Evolutionary conservation across 2,888 invertebrate species (phyloP).

Genomic region (Parnassius smintheus): DNA sequence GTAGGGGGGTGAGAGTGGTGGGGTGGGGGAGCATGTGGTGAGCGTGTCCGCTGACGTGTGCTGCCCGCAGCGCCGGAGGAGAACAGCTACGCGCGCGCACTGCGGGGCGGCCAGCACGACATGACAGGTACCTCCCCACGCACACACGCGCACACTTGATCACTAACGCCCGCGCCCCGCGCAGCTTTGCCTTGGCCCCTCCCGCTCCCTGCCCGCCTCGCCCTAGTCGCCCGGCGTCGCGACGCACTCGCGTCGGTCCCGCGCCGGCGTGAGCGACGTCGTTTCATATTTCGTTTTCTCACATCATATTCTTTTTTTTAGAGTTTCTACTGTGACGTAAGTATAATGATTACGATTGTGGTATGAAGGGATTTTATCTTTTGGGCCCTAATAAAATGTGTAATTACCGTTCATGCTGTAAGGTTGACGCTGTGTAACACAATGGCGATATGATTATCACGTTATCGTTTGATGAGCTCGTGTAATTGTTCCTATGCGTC

Average conservation of each 20-base stretch:
- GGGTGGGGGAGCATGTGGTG: conserved; percentile 9
- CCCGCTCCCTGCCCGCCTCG: conserved; percentile 19
- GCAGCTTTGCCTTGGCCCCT: conserved; percentile 15
- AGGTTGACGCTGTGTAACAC: background rate
- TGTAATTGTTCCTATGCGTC: background rate
- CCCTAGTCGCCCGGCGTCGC: conserved; percentile 20
- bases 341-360: background rate
- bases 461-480: background rate
- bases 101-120: conserved; percentile 91
- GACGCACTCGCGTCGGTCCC: conserved; percentile 31
- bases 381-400: background rate
- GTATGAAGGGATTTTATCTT: background rate
- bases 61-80: conserved; percentile 54
- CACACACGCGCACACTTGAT: conserved; percentile 9
- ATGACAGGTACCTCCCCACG: conserved; percentile 89
- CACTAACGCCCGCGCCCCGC: background rate
- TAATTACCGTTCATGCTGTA: background rate
- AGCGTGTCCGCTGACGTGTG: conserved; percentile 35
- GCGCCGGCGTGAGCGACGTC: conserved; percentile 18
- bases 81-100: conserved; percentile 92
- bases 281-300: background rate
- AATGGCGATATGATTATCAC: background rate
- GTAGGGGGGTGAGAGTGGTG: background rate
- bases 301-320: background rate
- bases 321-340: background rate